Base-by-base conservation (phyloP, 2,113 vertebrate genomes). In the Conger conger region DNA sequence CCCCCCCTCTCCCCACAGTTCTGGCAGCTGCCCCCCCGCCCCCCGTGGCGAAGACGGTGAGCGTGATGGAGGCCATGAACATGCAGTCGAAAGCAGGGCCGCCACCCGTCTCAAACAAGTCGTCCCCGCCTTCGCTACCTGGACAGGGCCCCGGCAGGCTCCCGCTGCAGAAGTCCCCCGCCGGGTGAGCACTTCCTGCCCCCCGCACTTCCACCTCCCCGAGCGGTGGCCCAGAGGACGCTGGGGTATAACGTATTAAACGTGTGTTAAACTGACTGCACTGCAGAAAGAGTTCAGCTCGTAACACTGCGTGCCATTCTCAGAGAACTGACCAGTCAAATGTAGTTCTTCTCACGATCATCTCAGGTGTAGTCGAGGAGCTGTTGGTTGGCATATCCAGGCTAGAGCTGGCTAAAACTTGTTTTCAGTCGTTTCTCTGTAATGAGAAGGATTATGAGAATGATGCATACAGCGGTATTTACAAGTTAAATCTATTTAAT, bases 11-110 rank as follows among this genome's bases (percentile, higher is more conserved):
- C 30, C 80, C 13, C 81, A 27, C 87, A 95, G 93, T 96, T 80
- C 92, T 96, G 84, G 86, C 95, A 63, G 57, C 81, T 2, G 92
- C 92, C 1, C 93, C 95, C 33, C 93, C 95, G 0, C 92, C 95
- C 91, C 93, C 96, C 0, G 93, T 95, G 76, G 93, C 94, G 15
- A 99, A 97, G 93, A 93, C 94, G 6, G 91, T 94, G 84, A 93
- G 95, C 38, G 90, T 96, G 83, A 94, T 98, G 63, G 98, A 99
- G 87, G 92, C 94, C 57, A 88, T 97, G 93, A 96, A 79, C 92
- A 92, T 97, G 85, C 96, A 98, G 81, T 90, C 94, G 1, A 99
- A 98, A 93, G 91, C 94, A 0, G 87, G 90, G 27, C 92, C 92
- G 16, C 95, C 91, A 17, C 87, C 94, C 0, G 89, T 87, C 0